phyloP scores from a whole-genome alignment of 1,140 invertebrate species.

The Bombus waltoni region DNA sequence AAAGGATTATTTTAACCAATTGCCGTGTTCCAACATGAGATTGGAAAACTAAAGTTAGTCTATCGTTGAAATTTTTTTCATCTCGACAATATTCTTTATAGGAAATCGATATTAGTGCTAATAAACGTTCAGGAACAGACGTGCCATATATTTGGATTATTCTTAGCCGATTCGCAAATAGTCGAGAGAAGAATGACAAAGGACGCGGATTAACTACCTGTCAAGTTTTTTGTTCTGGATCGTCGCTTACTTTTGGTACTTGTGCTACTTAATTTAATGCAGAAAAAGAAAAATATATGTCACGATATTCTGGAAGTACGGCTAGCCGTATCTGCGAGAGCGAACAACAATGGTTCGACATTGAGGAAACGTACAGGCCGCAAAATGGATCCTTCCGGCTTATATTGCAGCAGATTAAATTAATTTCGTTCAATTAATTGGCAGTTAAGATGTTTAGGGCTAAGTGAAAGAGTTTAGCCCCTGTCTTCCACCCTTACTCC shows the following conservation, averaged over 20 bases:
- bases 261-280: not conserved
- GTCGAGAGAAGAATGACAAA: no score
- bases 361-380: conserved; percentile 7
- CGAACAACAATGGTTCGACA: not conserved
- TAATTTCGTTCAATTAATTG: conserved; percentile 78
- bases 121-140: not conserved
- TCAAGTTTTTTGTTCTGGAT: not conserved
- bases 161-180: not conserved
- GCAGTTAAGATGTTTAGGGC: conserved; percentile 76
- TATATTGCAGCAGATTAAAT: conserved; percentile 77
- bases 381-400: conserved; percentile 68
- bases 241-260: not conserved
- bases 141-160: not conserved
- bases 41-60: not conserved
- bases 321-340: not conserved
- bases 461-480: conserved; percentile 73
- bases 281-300: no score
- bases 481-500: conserved; percentile 36
- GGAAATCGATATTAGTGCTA: not conserved
- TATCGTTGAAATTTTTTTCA: not conserved
- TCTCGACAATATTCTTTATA: conserved; percentile 9
- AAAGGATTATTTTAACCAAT: not conserved
- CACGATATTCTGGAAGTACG: not conserved
- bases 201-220: no score
- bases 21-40: not conserved